Base-by-base conservation (phyloP, 2,113 vertebrate species). In the Epinephelus moara region DNA sequence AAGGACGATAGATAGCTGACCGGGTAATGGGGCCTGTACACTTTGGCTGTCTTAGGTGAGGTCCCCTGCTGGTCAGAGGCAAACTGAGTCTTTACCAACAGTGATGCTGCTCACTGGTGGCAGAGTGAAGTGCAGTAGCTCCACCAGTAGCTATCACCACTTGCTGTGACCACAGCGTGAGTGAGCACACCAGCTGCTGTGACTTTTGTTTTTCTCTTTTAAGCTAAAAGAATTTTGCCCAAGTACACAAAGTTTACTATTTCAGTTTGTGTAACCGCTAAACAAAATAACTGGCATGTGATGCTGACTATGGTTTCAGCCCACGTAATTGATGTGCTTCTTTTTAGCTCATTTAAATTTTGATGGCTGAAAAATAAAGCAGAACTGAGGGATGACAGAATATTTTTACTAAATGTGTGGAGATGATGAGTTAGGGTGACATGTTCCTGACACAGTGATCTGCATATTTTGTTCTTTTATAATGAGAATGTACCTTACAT, bases 361-460 rank as follows among this genome's bases (percentile, higher is more conserved):
- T 21, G 30, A 27, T 19, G 23, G 55, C 42, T 18, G 19, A 42
- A 53, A 37, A 11, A 33, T 19, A 67, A 30, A 42, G 50, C 4
- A 1, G 27, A 71, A 71, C 40, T 61, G 45, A 33, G 27, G 4
- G 50, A 30, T 14, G 30, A 27, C 42, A 11, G 3, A 60, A 60
- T 17, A 21, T 61, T 61, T 49, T 68, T 3, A 10, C 2, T 63
- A 21, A 56, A 27, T 40, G 56, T 70, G 57, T 57, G 82, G n/a
- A 42, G 42, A 81, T 67, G 77, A 74, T 69, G 18, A 79, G 70
- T 52, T 4, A 9, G 25, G 52, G 2, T 30, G 67, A 72, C 66
- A 67, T 72, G 78, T 70, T 76, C 45, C 78, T 27, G 52, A 76
- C 57, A 55, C 56, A 53, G 27, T 37, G 7, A 81, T 85, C 60